phyloP scores from a whole-genome alignment of 2,888 invertebrate species.

The Drosophila fulvimacula region DNA sequence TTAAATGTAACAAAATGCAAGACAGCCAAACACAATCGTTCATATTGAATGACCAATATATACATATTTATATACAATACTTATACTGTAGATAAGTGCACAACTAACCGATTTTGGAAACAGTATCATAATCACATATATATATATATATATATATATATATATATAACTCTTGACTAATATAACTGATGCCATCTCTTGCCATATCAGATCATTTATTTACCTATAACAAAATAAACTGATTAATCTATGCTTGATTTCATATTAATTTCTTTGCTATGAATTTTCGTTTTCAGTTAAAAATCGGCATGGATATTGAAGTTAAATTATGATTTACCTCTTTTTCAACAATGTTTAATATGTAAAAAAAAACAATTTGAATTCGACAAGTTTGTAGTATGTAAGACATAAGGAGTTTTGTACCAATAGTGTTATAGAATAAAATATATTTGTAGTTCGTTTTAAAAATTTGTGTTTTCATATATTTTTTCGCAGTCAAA shows the following conservation, averaged over 20 bases:
- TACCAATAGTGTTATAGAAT: slow-evolving; percentile 57
- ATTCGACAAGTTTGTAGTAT: slow-evolving; percentile 30
- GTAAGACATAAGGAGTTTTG: slow-evolving; percentile 59
- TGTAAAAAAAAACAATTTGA: slow-evolving; percentile 55
- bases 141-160: slow-evolving; percentile 20
- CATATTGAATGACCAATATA: slow-evolving; percentile 77
- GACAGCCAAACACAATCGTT: slow-evolving; percentile 61
- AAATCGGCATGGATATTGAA: slow-evolving; percentile 81
- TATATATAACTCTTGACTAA: slow-evolving; percentile 29
- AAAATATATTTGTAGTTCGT: slow-evolving; percentile 48
- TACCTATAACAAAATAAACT: slow-evolving; percentile 13
- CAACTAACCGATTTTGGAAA: slow-evolving; percentile 21
- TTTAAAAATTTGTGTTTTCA: slow-evolving; percentile 3
- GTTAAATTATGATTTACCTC: slow-evolving; percentile 72
- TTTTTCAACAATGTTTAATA: slow-evolving; percentile 36
- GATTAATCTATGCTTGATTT: slow-evolving; percentile 30
- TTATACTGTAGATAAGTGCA: slow-evolving; percentile 26
- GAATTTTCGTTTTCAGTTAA: slow-evolving; percentile 75
- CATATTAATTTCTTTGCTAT: slow-evolving; percentile 31
- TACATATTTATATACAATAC: slow-evolving; percentile 4
- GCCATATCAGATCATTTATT: slow-evolving; percentile 46
- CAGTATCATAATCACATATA: slow-evolving; percentile 29
- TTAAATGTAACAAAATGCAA: slow-evolving; percentile 43
- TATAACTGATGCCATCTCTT: slow-evolving; percentile 29
- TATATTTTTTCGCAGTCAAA: not conserved